Conservation (phyloP, 2,113 vertebrate species). For the Acinonyx jubatus region DNA sequence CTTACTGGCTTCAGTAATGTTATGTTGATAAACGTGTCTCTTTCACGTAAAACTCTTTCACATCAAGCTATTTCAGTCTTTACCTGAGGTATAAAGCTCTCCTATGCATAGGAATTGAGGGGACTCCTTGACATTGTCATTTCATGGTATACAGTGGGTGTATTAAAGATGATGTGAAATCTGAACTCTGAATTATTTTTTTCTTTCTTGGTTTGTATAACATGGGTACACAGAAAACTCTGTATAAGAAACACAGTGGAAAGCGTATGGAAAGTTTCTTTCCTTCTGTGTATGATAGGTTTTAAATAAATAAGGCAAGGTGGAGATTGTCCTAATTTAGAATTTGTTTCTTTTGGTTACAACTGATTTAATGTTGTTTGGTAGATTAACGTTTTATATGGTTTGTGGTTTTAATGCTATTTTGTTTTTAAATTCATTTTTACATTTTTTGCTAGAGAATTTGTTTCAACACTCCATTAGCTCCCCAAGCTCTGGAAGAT, state of each 20-base stretch:
- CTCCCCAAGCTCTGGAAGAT: slow-evolving; percentile 97
- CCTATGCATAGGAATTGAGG: background rate
- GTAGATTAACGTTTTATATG: slow-evolving; percentile 34
- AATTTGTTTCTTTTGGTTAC: slow-evolving; percentile 36
- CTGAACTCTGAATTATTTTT: slow-evolving; percentile 19
- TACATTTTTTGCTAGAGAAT: slow-evolving; percentile 90
- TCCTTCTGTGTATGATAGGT: background rate
- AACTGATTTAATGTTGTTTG: slow-evolving; percentile 37
- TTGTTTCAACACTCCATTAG: slow-evolving; percentile 98
- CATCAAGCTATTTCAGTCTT: background rate
- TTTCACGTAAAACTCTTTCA: slow-evolving; percentile 37
- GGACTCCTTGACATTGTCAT: background rate
- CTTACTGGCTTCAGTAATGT: background rate
- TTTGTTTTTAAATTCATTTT: slow-evolving; percentile 55
- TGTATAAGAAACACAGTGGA: background rate
- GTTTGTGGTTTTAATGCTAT: slow-evolving; percentile 53
- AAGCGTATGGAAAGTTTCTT: background rate
- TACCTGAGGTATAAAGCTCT: background rate
- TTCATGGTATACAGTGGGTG: background rate
- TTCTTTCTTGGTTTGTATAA: slow-evolving; percentile 37
- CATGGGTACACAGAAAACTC: slow-evolving; percentile 9
- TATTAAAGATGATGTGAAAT: slow-evolving; percentile 14
- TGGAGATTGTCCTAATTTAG: background rate
- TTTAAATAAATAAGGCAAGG: slow-evolving; percentile 33
- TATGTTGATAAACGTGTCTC: background rate